Evolutionary conservation across 2,113 vertebrate genomes (phyloP).

Genomic region (Catagonus wagneri): DNA sequence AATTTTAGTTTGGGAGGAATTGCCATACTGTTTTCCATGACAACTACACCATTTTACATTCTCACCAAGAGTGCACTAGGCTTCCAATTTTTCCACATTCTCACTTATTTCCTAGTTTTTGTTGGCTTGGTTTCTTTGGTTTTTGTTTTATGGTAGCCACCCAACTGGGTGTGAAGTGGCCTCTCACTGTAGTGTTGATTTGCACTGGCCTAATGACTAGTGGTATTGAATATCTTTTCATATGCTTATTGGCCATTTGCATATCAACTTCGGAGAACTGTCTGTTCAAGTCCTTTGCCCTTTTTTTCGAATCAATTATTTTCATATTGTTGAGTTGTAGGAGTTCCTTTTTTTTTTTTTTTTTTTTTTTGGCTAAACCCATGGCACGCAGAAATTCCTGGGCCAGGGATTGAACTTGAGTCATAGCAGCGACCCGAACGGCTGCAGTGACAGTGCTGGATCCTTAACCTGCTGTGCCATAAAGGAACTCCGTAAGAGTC

Average conservation of each 20-base stretch:
- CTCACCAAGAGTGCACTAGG: not conserved
- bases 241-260: not conserved
- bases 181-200: not conserved
- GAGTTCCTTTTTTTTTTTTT: not conserved
- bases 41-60: not conserved
- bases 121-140: not conserved
- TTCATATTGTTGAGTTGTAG: not conserved
- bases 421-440: too few relatives aligned
- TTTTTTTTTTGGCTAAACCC: too few relatives aligned
- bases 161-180: not conserved
- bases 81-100: not conserved
- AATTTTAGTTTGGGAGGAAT: not conserved
- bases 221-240: not conserved
- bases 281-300: not conserved
- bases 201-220: not conserved
- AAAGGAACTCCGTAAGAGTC: not conserved
- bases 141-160: not conserved
- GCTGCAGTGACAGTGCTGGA: too few relatives aligned
- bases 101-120: not conserved
- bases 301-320: not conserved
- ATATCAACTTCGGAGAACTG: not conserved
- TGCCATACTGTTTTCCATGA: not conserved
- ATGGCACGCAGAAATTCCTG: too few relatives aligned
- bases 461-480: too few relatives aligned
- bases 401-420: too few relatives aligned